Conservation (phyloP, 2,888 invertebrate genomes). For the Conchocele bisecta region DNA sequence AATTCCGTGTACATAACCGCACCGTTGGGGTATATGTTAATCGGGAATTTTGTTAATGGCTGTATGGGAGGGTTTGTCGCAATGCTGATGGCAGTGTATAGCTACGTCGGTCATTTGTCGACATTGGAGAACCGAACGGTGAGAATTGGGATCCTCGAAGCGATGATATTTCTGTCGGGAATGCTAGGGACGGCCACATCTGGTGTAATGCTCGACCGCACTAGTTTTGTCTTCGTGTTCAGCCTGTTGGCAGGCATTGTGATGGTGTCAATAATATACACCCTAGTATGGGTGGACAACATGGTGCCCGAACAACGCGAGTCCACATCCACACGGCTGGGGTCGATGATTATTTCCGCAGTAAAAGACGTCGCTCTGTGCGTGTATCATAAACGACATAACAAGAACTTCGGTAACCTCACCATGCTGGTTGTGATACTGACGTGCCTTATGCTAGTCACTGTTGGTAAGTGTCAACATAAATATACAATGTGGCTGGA, state of each 20-base stretch:
- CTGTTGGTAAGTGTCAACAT: slow-evolving; percentile 68
- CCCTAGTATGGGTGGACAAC: slow-evolving; percentile 71
- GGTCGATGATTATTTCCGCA: slow-evolving; percentile 28
- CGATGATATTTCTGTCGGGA: slow-evolving; percentile 91
- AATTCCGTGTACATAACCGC: slow-evolving; percentile 74
- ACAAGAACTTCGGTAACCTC: slow-evolving; percentile 52
- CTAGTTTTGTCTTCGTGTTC: slow-evolving; percentile 81
- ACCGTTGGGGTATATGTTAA: slow-evolving; percentile 77
- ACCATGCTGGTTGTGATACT: slow-evolving; percentile 58
- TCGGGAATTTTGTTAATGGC: slow-evolving; percentile 82
- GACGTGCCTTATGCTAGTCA: slow-evolving; percentile 62
- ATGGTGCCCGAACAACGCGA: slow-evolving; percentile 33
- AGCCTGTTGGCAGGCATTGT: slow-evolving; percentile 76
- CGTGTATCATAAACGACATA: slow-evolving; percentile 61
- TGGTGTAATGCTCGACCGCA: slow-evolving; percentile 87
- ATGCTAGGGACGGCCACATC: slow-evolving; percentile 92
- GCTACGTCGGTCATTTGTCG: slow-evolving; percentile 91
- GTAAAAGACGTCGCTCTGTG: slow-evolving; percentile 56
- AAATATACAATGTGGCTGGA: too few relatives aligned
- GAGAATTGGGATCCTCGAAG: slow-evolving; percentile 91
- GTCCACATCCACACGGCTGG: slow-evolving; percentile 24
- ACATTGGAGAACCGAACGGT: slow-evolving; percentile 88
- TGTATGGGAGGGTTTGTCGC: slow-evolving; percentile 83
- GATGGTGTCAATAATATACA: slow-evolving; percentile 80
- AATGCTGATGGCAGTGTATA: slow-evolving; percentile 85